These are phyloP conservation scores for Steinernema khuongi DNA, from an alignment of 1,140 invertebrate genomes.

Conservation along the genomic window DNA sequence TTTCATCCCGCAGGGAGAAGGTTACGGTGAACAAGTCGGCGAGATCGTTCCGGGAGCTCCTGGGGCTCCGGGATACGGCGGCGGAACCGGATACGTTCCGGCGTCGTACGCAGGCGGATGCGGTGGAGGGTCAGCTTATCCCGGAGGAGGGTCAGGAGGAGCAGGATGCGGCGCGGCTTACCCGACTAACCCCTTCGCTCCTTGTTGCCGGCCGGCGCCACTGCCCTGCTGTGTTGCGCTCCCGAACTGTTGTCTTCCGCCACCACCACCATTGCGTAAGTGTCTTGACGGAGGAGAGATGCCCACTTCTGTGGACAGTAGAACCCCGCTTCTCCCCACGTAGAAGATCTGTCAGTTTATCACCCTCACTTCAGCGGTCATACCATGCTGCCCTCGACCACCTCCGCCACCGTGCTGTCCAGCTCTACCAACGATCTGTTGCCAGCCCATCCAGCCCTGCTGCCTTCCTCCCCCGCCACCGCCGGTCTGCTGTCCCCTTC, in stretches of 20 bases:
- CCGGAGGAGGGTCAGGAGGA: not conserved
- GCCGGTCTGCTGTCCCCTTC: not conserved
- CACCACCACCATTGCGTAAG: not conserved
- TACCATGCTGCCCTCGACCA: not conserved
- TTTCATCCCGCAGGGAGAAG: not conserved
- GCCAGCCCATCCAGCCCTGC: not conserved
- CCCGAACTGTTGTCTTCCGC: not conserved
- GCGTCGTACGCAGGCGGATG: not conserved
- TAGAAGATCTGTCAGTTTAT: too few relatives aligned
- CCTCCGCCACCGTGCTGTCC: conserved; percentile 2
- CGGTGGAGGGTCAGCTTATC: not conserved
- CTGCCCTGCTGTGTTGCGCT: not conserved
- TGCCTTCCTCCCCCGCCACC: not conserved
- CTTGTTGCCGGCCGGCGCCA: not conserved
- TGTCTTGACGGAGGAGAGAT: not conserved
- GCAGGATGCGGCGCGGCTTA: too few relatives aligned
- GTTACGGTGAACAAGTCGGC: not conserved
- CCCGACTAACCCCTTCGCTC: too few relatives aligned
- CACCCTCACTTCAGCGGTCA: not conserved
- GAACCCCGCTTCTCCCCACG: too few relatives aligned
- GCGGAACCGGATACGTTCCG: not conserved
- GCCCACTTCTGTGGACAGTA: not conserved
- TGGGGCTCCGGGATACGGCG: not conserved
- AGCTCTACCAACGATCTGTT: not conserved
- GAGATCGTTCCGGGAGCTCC: not conserved